Base-by-base conservation (phyloP, 2,113 vertebrate species). In the Gymnocephalus cernua region DNA sequence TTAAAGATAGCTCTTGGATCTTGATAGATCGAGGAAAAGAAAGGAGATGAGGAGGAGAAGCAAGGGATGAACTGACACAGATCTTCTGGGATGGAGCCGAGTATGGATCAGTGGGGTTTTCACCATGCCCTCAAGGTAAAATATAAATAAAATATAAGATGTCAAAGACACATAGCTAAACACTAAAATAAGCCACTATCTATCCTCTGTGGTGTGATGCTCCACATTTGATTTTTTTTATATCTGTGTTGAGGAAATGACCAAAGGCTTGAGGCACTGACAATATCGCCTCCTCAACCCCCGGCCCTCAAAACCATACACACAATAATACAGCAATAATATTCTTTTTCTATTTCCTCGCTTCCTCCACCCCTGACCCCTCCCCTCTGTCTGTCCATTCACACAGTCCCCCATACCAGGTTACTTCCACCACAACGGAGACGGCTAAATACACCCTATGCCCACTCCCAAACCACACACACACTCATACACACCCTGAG, bases 371-470 rank as follows among this genome's bases (percentile, higher is more conserved):
- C 83, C 77, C 80, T 85, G 81, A 85, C 79, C 85, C 79, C 83
- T 82, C 86, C 85, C 77, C 73, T 85, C 79, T 63, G 51, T 85
- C 68, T 21, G 59, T 86, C 82, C 82, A 74, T 80, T 90, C 45
- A 4, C 64, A 23, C 78, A 19, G 80, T 86, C 59, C 77, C 47
- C 65, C 79, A 64, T 84, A 57, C 86, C 79, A 75, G 85, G 82
- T 94, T 94, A 94, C 80, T 94, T 94, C 92, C 93, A 87, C 88
- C 81, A 86, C 92, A 88, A 19, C 38, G 86, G 87, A 91, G 80
- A 92, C 69, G 50, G 79, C 82, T 83, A 79, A 87, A 92, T 85
- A 83, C 89, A 84, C 79, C 65, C 82, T 71, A 77, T 57, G 44
- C 58, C 80, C 73, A 67, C 74, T 88, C 77, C 78, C 68, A 83